These are phyloP conservation scores for Pandion haliaetus DNA, from an alignment of 2,113 vertebrate genomes.

Conservation along the genomic window DNA sequence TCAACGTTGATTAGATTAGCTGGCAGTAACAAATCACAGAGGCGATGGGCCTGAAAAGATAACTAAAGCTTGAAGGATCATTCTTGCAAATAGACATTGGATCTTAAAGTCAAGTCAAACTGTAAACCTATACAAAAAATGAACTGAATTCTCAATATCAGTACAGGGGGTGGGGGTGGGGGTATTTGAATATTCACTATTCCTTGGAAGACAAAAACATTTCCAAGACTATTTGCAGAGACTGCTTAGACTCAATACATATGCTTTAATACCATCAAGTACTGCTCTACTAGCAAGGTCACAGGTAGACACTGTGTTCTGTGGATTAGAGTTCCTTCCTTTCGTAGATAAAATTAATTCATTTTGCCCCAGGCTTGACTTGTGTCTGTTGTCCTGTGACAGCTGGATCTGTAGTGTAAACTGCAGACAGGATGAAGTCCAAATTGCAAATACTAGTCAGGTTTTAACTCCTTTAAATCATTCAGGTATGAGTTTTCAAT, in stretches of 20 bases:
- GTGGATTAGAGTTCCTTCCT: neutral
- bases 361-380: neutral
- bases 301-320: neutral
- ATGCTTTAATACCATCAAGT: neutral
- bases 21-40: neutral
- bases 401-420: neutral
- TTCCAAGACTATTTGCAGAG: neutral
- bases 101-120: neutral
- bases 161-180: too few relatives aligned
- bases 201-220: neutral
- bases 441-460: neutral
- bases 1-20: neutral
- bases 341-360: neutral
- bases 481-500: neutral
- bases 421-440: neutral
- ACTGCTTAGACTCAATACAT: neutral
- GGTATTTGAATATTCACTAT: neutral
- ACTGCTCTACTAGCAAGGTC: neutral
- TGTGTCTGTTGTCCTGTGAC: neutral
- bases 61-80: neutral
- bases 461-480: neutral
- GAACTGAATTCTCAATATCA: neutral
- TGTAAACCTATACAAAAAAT: neutral
- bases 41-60: neutral
- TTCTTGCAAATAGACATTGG: neutral